phyloP scores from a whole-genome alignment of 2,797 vertebrate species.

The Syngnathus rostellatus region DNA sequence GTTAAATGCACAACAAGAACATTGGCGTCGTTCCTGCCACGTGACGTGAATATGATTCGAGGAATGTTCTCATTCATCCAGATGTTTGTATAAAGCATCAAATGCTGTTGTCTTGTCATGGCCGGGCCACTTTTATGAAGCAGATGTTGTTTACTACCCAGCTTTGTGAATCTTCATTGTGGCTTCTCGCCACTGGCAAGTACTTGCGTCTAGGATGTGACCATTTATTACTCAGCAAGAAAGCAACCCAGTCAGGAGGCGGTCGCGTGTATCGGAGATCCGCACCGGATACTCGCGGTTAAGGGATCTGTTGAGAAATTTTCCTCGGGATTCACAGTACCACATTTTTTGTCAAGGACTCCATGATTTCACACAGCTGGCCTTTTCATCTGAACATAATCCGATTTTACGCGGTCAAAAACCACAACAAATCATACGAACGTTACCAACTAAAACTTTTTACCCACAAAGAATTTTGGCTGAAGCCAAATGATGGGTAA shows the following conservation, averaged over 20 bases:
- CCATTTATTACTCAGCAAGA: background rate
- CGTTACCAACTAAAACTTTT: background rate
- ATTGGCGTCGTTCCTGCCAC: background rate
- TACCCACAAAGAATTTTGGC: background rate
- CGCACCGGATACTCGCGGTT: background rate
- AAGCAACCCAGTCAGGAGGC: background rate
- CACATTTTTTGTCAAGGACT: background rate
- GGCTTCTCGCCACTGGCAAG: background rate
- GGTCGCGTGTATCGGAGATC: background rate
- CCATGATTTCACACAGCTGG: background rate
- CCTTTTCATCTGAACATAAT: background rate
- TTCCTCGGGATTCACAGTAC: background rate
- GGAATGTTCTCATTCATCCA: conserved; percentile 1
- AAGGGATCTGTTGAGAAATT: background rate
- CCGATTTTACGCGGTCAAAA: background rate
- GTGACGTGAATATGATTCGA: background rate
- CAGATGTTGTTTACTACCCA: conserved; percentile 7
- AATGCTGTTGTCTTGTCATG: background rate
- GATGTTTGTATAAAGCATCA: background rate
- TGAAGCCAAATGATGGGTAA: background rate
- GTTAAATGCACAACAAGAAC: background rate
- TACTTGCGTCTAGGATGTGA: background rate
- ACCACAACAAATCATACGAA: background rate
- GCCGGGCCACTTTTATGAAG: conserved; percentile 6
- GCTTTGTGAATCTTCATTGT: conserved; percentile 5